These are phyloP conservation scores for Caenorhabditis tropicalis DNA, from an alignment of 1,140 invertebrate genomes.

Conservation along the genomic window DNA sequence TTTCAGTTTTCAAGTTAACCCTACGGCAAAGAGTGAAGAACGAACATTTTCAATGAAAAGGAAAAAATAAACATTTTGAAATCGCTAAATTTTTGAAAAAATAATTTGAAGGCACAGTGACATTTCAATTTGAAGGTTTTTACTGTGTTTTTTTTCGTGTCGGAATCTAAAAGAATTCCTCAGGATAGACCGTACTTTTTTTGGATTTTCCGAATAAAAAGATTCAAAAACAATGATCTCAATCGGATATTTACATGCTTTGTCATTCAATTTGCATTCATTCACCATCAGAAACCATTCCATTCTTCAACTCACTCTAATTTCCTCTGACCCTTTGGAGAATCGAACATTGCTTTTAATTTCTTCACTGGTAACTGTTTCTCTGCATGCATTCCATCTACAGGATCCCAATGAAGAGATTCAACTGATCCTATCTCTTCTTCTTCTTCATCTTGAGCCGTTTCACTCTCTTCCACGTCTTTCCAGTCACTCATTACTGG, in stretches of 20 bases:
- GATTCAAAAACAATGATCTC: no score
- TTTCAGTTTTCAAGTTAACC: no score
- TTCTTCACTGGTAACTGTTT: slow-evolving; percentile 55
- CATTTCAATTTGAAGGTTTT: no score
- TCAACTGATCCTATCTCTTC: slow-evolving; percentile 58
- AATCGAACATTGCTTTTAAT: slow-evolving; percentile 57
- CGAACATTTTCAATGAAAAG: no score
- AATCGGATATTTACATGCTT: neutral
- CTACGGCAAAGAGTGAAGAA: no score
- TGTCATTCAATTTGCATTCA: neutral
- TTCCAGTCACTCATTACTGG: slow-evolving; percentile 59
- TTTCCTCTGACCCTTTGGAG: slow-evolving; percentile 29
- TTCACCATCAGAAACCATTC: neutral
- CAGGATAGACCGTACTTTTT: no score
- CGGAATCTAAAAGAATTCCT: no score
- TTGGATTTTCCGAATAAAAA: no score
- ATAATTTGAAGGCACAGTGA: no score
- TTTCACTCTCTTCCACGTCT: slow-evolving; percentile 49
- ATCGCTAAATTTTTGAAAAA: no score
- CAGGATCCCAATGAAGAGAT: slow-evolving; percentile 59
- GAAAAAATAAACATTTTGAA: no score
- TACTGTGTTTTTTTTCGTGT: no score
- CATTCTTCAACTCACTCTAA: slow-evolving; percentile 42
- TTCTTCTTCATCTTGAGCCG: slow-evolving; percentile 49
- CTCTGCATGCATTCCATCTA: slow-evolving; percentile 62